Conservation (phyloP, 2,797 vertebrate genomes). For the Furcifer pardalis region DNA sequence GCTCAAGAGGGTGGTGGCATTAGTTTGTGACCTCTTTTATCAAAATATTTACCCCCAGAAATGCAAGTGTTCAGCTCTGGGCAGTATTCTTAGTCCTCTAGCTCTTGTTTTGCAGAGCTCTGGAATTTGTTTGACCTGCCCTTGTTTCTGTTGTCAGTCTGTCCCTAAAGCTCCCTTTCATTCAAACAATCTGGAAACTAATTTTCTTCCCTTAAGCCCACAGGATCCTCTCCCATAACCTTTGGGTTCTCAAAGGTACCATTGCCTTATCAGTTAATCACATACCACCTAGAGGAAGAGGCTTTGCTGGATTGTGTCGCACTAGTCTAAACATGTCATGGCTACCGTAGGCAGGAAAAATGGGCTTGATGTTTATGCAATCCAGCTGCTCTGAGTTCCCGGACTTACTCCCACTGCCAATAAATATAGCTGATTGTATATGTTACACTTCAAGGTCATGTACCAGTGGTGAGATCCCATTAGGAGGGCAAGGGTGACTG, state of each 20-base stretch:
- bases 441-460: slow-evolving; percentile 61
- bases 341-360: slow-evolving; percentile 61
- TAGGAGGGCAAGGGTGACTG: slow-evolving; percentile 77
- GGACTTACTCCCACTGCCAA: slow-evolving; percentile 41
- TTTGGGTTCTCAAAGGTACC: neutral
- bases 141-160: neutral
- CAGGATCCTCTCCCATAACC: slow-evolving; percentile 17
- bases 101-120: neutral
- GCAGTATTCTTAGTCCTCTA: neutral
- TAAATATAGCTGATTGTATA: slow-evolving; percentile 77
- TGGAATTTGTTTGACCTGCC: neutral
- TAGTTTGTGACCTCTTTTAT: neutral
- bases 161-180: neutral
- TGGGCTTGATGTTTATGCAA: slow-evolving; percentile 58
- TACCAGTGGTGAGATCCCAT: slow-evolving; percentile 75
- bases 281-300: slow-evolving; percentile 4
- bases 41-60: neutral
- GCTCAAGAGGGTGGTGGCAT: neutral
- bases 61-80: neutral
- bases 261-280: slow-evolving; percentile 14
- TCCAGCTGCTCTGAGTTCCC: slow-evolving; percentile 48
- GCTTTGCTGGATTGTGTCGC: slow-evolving; percentile 22
- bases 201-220: neutral
- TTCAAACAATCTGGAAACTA: neutral
- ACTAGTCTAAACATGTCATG: slow-evolving; percentile 25